Evolutionary conservation across 2,113 vertebrate genomes (phyloP).

Genomic region (Leptocoma aspasia): DNA sequence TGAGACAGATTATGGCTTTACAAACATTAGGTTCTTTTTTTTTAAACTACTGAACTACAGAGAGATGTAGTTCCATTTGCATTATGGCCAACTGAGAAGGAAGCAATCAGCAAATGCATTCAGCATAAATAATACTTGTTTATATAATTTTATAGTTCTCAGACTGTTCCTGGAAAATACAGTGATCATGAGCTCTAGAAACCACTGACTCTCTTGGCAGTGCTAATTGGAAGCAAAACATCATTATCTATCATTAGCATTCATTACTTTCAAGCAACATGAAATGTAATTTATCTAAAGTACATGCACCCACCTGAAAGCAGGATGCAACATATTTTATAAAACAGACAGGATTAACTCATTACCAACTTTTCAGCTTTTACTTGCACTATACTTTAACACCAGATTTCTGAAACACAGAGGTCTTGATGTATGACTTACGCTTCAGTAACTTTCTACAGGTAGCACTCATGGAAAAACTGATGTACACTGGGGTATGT

Average conservation of each 20-base stretch:
- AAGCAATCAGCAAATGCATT: conserved; percentile 31
- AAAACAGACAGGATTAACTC: neutral
- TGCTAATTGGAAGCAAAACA: conserved; percentile 56
- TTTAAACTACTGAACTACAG: neutral
- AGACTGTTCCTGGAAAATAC: conserved; percentile 39
- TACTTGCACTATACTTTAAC: neutral
- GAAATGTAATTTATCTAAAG: conserved; percentile 49
- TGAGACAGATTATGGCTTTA: neutral
- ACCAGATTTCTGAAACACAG: neutral
- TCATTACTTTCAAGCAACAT: conserved; percentile 46
- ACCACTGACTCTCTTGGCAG: neutral
- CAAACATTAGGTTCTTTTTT: neutral
- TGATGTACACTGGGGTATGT: neutral
- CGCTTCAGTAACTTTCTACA: neutral
- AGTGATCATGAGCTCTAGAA: conserved; percentile 9
- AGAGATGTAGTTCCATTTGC: neutral
- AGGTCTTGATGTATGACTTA: neutral
- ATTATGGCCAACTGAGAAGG: neutral
- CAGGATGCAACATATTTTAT: neutral
- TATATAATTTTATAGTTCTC: conserved; percentile 31
- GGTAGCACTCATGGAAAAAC: neutral
- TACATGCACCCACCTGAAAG: conserved; percentile 26
- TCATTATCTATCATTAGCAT: conserved; percentile 51
- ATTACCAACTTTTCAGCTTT: neutral
- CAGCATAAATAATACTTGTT: conserved; percentile 33